phyloP scores from a whole-genome alignment of 2,113 vertebrate species.

The Scartelaos histophorus region DNA sequence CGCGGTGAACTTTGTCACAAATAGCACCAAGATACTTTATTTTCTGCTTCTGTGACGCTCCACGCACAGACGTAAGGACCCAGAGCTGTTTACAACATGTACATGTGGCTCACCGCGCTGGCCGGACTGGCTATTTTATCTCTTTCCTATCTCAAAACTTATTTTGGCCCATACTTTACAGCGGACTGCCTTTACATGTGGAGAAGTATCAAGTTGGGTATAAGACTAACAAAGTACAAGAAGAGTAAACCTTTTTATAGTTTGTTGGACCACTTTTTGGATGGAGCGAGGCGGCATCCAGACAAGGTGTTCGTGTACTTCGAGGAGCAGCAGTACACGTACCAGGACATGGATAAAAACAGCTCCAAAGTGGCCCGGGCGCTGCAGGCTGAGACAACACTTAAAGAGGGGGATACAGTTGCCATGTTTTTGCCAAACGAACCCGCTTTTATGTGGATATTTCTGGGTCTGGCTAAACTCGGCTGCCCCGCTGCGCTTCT shows the following conservation, averaged over 20 bases:
- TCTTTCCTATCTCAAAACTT: slow-evolving; percentile 42
- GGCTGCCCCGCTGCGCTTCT: slow-evolving; percentile 78
- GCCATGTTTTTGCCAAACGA: slow-evolving; percentile 80
- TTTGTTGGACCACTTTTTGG: slow-evolving; percentile 77
- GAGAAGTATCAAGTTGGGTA: slow-evolving; percentile 14
- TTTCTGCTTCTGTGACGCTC: not conserved
- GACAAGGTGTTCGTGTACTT: slow-evolving; percentile 74
- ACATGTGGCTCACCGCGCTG: slow-evolving; percentile 50
- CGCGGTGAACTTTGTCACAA: slow-evolving; percentile 56
- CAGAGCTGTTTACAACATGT: slow-evolving; percentile 41
- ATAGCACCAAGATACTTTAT: not conserved
- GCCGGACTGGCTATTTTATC: slow-evolving; percentile 58
- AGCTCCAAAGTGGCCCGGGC: slow-evolving; percentile 77
- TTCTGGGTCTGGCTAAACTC: slow-evolving; percentile 80
- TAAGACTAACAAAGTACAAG: slow-evolving; percentile 46
- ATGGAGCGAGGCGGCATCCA: slow-evolving; percentile 63
- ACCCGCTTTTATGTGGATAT: slow-evolving; percentile 75
- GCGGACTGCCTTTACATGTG: slow-evolving; percentile 63
- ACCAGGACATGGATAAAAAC: slow-evolving; percentile 69
- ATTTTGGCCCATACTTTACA: slow-evolving; percentile 64
- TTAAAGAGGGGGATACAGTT: slow-evolving; percentile 75
- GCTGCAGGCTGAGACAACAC: slow-evolving; percentile 56
- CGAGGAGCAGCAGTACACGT: slow-evolving; percentile 67
- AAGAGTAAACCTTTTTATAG: slow-evolving; percentile 65
- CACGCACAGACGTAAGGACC: not conserved